Evolutionary conservation across 2,888 invertebrate genomes (phyloP).

Genomic region (Petrolisthes cinctipes): DNA sequence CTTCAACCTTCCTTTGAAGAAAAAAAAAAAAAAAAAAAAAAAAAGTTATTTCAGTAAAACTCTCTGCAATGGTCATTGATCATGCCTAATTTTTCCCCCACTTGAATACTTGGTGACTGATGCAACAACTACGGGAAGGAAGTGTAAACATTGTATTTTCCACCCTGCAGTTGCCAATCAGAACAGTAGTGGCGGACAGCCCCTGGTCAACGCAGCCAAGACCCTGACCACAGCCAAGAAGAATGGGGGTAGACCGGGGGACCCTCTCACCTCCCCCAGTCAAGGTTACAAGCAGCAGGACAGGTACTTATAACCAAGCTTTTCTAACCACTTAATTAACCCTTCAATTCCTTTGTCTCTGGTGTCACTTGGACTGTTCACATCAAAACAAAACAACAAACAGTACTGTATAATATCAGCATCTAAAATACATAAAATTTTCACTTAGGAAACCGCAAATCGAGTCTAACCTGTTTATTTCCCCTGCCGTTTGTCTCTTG

Average conservation of each 20-base stretch:
- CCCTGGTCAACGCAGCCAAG: slow-evolving; percentile 79
- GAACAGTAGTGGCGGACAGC: slow-evolving; percentile 62
- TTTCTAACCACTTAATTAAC: background rate
- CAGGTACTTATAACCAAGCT: slow-evolving; percentile 46
- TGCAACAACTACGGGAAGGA: background rate
- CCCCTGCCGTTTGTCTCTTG: no score
- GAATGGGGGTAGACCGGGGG: slow-evolving; percentile 83
- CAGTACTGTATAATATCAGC: no score
- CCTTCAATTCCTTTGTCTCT: no score
- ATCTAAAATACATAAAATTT: background rate
- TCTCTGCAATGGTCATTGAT: background rate
- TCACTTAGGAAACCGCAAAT: no score
- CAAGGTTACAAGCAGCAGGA: slow-evolving; percentile 74
- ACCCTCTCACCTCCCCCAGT: slow-evolving; percentile 78
- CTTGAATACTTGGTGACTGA: background rate
- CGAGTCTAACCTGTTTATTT: no score
- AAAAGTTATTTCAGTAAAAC: background rate
- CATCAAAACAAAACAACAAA: no score
- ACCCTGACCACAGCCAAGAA: slow-evolving; percentile 92
- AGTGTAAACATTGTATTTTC: background rate
- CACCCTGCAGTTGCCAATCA: slow-evolving; percentile 64
- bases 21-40: no score
- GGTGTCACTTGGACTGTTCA: no score
- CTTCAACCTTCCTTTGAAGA: background rate
- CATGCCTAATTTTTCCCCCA: no score